Percentiles rank a stretch among this genome's conserved stretches.
These are phyloP conservation scores for Neotoxoptera formosana DNA, from an alignment of 1,140 invertebrate species.

Conservation along the genomic window DNA sequence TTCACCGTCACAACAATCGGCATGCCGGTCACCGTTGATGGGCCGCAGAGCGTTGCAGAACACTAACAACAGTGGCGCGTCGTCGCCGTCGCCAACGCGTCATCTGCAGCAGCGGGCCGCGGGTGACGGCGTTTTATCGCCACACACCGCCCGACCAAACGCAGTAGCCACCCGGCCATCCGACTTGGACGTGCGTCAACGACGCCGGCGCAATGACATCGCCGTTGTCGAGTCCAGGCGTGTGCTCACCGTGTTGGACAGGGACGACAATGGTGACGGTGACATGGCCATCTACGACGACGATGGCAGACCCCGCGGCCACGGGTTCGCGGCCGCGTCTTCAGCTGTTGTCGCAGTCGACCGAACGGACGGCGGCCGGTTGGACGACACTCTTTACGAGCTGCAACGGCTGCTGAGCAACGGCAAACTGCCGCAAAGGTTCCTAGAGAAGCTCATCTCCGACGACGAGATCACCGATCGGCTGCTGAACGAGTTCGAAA, in stretches of 20 bases:
- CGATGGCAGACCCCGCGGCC: neutral
- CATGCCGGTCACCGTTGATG: slow-evolving; percentile 69
- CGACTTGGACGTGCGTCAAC: slow-evolving; percentile 69
- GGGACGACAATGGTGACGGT: slow-evolving; percentile 63
- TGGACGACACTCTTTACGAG: slow-evolving; percentile 24
- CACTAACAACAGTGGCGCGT: slow-evolving; percentile 60
- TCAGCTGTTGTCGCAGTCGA: neutral
- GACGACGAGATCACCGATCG: slow-evolving; percentile 49
- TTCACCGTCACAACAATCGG: slow-evolving; percentile 63
- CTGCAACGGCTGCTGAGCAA: slow-evolving; percentile 13
- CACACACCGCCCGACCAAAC: slow-evolving; percentile 4
- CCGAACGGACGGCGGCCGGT: neutral
- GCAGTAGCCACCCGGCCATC: slow-evolving; percentile 62
- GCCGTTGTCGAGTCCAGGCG: slow-evolving; percentile 28
- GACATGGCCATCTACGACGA: neutral
- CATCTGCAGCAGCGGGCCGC: slow-evolving; percentile 22
- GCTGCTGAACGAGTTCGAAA: slow-evolving; percentile 37
- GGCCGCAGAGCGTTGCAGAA: slow-evolving; percentile 66
- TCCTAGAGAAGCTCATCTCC: slow-evolving; percentile 29
- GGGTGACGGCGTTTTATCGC: slow-evolving; percentile 61
- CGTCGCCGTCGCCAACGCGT: slow-evolving; percentile 42
- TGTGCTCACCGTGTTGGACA: slow-evolving; percentile 61
- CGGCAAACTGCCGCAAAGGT: slow-evolving; percentile 27
- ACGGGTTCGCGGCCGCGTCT: neutral
- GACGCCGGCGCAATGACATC: slow-evolving; percentile 63